These are phyloP conservation scores for Ammospiza maritima DNA, from an alignment of 2,797 vertebrate species.

Conservation along the genomic window DNA sequence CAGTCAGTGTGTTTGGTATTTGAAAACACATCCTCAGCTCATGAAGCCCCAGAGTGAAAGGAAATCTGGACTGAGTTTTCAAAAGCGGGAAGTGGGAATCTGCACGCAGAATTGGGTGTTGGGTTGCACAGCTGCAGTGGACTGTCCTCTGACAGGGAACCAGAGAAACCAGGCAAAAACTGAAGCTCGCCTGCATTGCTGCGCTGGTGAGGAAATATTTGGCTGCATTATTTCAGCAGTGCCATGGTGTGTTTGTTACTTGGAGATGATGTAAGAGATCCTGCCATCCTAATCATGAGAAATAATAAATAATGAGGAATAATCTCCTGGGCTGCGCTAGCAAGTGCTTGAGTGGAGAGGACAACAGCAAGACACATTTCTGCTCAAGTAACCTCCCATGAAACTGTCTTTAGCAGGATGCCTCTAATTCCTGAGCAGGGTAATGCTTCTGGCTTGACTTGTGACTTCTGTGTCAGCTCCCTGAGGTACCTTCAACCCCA, in stretches of 20 bases:
- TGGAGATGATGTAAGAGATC: not conserved
- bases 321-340: not conserved
- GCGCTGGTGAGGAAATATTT: not conserved
- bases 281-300: not conserved
- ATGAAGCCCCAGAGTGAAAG: slow-evolving; percentile 1
- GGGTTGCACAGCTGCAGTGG: not conserved
- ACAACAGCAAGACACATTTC: fast-evolving
- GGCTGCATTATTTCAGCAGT: not conserved
- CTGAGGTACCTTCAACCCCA: not conserved
- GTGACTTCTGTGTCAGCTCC: not conserved
- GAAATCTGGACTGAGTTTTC: slow-evolving; percentile 60
- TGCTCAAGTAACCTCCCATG: not conserved
- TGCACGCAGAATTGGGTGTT: not conserved
- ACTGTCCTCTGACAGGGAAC: not conserved
- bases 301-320: not conserved
- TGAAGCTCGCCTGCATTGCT: not conserved
- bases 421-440: not conserved
- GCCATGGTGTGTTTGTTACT: not conserved
- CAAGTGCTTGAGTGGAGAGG: not conserved
- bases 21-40: slow-evolving; percentile 24
- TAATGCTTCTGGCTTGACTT: not conserved
- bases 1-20: slow-evolving; percentile 30
- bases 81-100: not conserved
- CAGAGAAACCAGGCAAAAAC: not conserved
- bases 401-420: not conserved